Percentiles rank a stretch among this genome's conserved stretches.
Evolutionary conservation across 1,140 invertebrate genomes (phyloP).

Genomic region (Homalodisca vitripennis): DNA sequence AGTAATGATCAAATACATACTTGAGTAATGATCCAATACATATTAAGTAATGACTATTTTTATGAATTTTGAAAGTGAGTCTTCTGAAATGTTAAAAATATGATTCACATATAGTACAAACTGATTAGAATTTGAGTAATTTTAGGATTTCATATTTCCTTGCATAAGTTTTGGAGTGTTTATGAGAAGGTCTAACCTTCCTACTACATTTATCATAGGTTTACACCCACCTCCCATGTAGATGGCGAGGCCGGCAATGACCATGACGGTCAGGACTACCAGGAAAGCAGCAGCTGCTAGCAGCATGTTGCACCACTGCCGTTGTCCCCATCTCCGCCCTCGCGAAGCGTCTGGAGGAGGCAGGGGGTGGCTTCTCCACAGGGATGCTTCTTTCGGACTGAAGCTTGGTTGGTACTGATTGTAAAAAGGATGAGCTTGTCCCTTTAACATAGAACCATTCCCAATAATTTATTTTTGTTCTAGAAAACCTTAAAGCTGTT

Average conservation of each 20-base stretch:
- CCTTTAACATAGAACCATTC: background rate
- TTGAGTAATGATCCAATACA: too few relatives aligned
- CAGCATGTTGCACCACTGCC: constrained; percentile 33
- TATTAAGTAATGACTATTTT: too few relatives aligned
- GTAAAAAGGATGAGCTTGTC: background rate
- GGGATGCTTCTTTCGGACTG: background rate
- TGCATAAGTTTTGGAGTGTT: background rate
- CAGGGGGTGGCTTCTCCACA: background rate
- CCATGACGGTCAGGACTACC: constrained; percentile 60
- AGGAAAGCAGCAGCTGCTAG: constrained; percentile 36
- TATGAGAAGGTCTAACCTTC: too few relatives aligned
- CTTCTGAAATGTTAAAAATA: background rate
- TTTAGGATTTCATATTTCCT: background rate
- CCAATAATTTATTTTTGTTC: background rate
- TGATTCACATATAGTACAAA: background rate
- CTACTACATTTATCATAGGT: too few relatives aligned
- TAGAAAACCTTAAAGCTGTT: background rate
- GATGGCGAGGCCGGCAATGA: constrained; percentile 70
- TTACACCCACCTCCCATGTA: constrained; percentile 67
- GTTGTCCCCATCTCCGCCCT: background rate
- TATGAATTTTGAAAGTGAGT: too few relatives aligned
- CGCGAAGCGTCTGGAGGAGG: too few relatives aligned
- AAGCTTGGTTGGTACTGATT: constrained; percentile 2
- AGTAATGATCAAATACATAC: too few relatives aligned
- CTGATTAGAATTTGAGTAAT: background rate